Evolutionary conservation across 2,797 vertebrate species (phyloP), one percentile per base, ranked within the genome.

Genomic region (Phrynocephalus forsythii): DNA sequence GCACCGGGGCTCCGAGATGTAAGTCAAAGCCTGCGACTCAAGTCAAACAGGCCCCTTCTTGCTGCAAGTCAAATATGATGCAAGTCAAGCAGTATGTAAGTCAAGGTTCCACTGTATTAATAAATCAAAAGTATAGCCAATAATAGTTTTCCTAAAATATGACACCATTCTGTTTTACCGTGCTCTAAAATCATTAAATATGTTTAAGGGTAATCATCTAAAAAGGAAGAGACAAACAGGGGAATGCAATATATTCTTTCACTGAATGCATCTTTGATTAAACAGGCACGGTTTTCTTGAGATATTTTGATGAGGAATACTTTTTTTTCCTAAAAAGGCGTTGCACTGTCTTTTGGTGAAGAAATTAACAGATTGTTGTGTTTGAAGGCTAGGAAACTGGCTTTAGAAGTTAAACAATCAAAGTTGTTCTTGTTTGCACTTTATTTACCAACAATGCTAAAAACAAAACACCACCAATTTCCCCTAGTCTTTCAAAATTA

Each of bases 181-280:
- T 91, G 87, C 90, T 84, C 50, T 63, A 85, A 92, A 93, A 87
- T 88, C 77, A 92, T 89, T 93, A 91, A 81, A 56, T n/a, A 82
- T 52, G 82, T 90, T 79, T 93, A 88, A 87, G 67, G 84, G 86
- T 92, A 92, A 87, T 89, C 90, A 79, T 82, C 82, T 91, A 83
- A 91, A 86, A 92, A 93, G 86, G 56, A 85, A 81, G 87, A 82
- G 60, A 52, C 87, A 67, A 18, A 77, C 85, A 48, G 85, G 92
- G 71, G 89, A 52, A 69, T 63, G 78, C 52, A 68, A 88, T 84
- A 89, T 68, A 76, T 89, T 28, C 7, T 90, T 92, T 92, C 89
- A 88, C 82, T 89, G 77, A 15, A 73, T 44, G 56, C 5, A 83
- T 48, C 80, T 16, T 86, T 79, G 86, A 67, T 89, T 83, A 87